Evolutionary conservation across 1,140 invertebrate genomes (phyloP).

Genomic region (Calosoma granatense): DNA sequence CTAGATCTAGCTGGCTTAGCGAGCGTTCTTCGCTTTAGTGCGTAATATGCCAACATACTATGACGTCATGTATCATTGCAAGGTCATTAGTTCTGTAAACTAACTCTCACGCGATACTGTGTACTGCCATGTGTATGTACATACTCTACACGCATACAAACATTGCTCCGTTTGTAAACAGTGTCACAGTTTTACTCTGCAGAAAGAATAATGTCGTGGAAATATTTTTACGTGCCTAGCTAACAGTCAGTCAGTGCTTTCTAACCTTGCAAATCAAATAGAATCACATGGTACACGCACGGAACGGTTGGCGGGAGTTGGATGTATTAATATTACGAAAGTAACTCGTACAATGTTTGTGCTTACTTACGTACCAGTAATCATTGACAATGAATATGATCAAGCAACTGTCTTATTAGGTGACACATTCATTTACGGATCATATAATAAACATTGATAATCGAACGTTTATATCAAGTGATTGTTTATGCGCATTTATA

Average conservation of each 20-base stretch:
- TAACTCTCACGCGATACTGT: not conserved
- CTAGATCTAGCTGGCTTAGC: too few species aligned
- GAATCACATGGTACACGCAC: not conserved
- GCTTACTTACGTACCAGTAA: too few species aligned
- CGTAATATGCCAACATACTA: slow-evolving; percentile 4
- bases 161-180: not conserved
- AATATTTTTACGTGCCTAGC: not conserved
- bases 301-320: too few species aligned
- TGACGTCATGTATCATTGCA: slow-evolving; percentile 6
- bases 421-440: too few species aligned
- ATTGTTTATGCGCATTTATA: too few species aligned
- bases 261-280: not conserved
- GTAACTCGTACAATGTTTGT: too few species aligned
- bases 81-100: slow-evolving; percentile 6
- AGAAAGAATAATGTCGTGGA: too few species aligned
- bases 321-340: too few species aligned
- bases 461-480: too few species aligned
- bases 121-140: not conserved
- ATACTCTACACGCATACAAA: not conserved
- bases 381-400: too few species aligned
- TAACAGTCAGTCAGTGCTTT: not conserved
- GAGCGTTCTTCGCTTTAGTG: not conserved
- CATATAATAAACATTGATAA: too few species aligned
- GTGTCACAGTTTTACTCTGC: not conserved
- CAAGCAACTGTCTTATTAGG: too few species aligned